Evolutionary conservation across 2,888 invertebrate species (phyloP).

Genomic region (Pemphredon lugubris): DNA sequence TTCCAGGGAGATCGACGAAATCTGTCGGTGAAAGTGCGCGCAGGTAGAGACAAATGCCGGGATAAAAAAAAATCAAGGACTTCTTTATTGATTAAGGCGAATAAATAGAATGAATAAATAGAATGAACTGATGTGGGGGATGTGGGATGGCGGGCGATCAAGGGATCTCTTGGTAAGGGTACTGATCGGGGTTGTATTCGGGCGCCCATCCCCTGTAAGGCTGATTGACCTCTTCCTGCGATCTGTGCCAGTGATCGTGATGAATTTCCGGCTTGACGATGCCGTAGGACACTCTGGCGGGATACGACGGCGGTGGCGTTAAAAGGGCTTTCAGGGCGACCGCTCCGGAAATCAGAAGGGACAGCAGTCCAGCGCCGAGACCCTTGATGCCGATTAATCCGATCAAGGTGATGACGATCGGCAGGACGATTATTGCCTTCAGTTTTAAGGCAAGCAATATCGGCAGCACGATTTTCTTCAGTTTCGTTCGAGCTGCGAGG

Average conservation of each 20-base stretch:
- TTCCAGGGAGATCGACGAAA: no score
- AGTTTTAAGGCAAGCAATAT: slow-evolving; percentile 84
- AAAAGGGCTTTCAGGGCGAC: slow-evolving; percentile 76
- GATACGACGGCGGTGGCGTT: slow-evolving; percentile 72
- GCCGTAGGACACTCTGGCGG: slow-evolving; percentile 75
- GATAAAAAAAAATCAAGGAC: no score
- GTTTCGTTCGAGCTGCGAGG: slow-evolving; percentile 82
- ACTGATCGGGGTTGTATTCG: slow-evolving; percentile 74
- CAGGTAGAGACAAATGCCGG: no score
- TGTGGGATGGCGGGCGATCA: slow-evolving; percentile 45
- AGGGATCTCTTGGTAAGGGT: slow-evolving; percentile 74
- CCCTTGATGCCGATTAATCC: slow-evolving; percentile 86
- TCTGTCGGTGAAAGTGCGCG: neutral
- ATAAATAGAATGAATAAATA: slow-evolving; percentile 66
- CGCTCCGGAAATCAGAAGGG: slow-evolving; percentile 84
- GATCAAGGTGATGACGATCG: slow-evolving; percentile 84
- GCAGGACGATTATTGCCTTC: slow-evolving; percentile 84
- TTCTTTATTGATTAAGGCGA: neutral
- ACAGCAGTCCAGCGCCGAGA: slow-evolving; percentile 84
- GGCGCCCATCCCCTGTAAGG: slow-evolving; percentile 78
- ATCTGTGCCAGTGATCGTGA: slow-evolving; percentile 79
- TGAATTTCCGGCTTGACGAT: slow-evolving; percentile 77
- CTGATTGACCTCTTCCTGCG: slow-evolving; percentile 75
- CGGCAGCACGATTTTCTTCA: slow-evolving; percentile 85
- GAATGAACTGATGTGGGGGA: slow-evolving; percentile 43